Evolutionary conservation across 2,797 vertebrate genomes (phyloP).

Genomic region (Hybognathus amarus): DNA sequence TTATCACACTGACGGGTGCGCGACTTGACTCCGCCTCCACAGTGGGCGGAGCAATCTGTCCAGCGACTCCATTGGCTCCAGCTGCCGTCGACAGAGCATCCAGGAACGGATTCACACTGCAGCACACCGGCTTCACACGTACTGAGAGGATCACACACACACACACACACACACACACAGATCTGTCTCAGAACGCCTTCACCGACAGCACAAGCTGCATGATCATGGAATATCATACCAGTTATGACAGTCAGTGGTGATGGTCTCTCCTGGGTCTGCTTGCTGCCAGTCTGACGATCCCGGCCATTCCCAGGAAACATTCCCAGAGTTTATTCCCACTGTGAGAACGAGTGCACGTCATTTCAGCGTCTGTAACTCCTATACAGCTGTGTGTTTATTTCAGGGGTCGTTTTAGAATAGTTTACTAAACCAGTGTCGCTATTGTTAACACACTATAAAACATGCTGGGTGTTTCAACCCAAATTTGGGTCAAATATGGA

Average conservation of each 20-base stretch:
- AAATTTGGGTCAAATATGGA: too few species aligned
- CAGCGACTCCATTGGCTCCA: slow-evolving; percentile 81
- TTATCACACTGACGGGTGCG: slow-evolving; percentile 79
- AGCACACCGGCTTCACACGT: slow-evolving; percentile 82
- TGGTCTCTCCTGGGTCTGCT: slow-evolving; percentile 78
- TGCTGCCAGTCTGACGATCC: slow-evolving; percentile 76
- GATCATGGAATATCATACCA: slow-evolving; percentile 20
- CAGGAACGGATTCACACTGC: slow-evolving; percentile 77
- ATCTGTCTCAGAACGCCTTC: neutral
- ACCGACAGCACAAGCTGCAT: rapidly evolving
- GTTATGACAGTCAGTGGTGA: slow-evolving; percentile 78
- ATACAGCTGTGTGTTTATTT: too few species aligned
- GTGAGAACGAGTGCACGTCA: neutral
- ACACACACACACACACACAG: too few species aligned
- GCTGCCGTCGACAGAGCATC: slow-evolving; percentile 76
- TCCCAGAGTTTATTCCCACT: slow-evolving; percentile 69
- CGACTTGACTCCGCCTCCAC: slow-evolving; percentile 74
- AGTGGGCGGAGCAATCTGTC: slow-evolving; percentile 73
- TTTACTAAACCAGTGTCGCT: too few species aligned
- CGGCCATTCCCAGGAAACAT: slow-evolving; percentile 72
- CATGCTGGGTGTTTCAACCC: too few species aligned
- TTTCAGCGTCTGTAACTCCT: neutral
- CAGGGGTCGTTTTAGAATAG: too few species aligned
- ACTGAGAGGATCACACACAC: slow-evolving; percentile 66
- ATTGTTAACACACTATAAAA: neutral